phyloP scores from a whole-genome alignment of 2,797 vertebrate genomes.

The Sebastes iracundus region DNA sequence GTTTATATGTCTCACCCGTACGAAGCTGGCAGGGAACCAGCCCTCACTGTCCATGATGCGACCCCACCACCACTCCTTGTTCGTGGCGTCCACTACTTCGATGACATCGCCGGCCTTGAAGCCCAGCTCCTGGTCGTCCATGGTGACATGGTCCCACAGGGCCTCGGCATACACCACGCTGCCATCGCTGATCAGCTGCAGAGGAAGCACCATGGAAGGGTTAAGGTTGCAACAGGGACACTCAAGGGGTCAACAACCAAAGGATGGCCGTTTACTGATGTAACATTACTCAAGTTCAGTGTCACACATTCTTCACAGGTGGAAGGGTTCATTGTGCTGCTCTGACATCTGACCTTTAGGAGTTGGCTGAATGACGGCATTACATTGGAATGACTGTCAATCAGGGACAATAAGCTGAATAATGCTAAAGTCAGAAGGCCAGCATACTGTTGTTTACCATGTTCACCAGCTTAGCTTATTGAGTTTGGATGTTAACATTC shows the following conservation, averaged over 20 bases:
- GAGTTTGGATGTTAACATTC: neutral
- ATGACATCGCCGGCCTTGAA: slow-evolving; percentile 97
- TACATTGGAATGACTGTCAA: neutral
- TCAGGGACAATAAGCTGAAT: neutral
- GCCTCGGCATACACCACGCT: slow-evolving; percentile 95
- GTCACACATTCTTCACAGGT: too few relatives aligned
- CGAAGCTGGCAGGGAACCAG: slow-evolving; percentile 97
- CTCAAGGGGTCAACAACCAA: neutral
- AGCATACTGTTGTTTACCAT: neutral
- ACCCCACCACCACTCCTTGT: slow-evolving; percentile 99
- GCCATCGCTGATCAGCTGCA: slow-evolving; percentile 96
- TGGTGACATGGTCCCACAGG: slow-evolving; percentile 98
- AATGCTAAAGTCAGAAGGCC: neutral
- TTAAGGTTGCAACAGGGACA: neutral
- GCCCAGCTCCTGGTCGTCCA: slow-evolving; percentile 97
- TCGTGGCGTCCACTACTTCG: slow-evolving; percentile 95
- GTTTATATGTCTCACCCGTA: slow-evolving; percentile 84
- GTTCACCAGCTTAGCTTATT: neutral
- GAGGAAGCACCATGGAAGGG: neutral
- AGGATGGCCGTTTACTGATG: neutral
- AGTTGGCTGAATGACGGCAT: neutral
- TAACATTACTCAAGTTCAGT: neutral
- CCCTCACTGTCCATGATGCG: slow-evolving; percentile 92
- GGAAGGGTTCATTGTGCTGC: neutral
- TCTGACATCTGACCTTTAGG: neutral